phyloP scores from a whole-genome alignment of 2,797 vertebrate genomes.

The Neopelma chrysocephalum region DNA sequence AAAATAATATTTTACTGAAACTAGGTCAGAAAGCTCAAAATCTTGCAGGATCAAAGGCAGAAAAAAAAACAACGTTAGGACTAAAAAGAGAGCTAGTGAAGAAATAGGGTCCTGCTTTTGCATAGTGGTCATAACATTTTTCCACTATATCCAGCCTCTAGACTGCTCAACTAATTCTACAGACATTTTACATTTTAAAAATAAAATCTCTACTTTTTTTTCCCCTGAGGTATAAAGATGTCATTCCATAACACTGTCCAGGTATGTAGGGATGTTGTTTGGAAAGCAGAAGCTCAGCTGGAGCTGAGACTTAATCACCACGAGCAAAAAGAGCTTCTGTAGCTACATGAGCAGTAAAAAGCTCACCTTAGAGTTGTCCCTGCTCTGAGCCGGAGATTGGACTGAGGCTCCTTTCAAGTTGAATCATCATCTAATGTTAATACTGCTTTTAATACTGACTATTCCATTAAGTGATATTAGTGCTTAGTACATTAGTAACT shows the following conservation, averaged over 20 bases:
- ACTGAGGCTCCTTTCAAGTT: not conserved
- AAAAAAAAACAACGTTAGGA: not conserved
- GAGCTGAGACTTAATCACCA: not conserved
- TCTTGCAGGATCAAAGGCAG: not conserved
- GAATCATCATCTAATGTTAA: not conserved
- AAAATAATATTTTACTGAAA: not conserved
- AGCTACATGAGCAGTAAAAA: not conserved
- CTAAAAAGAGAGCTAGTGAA: not conserved
- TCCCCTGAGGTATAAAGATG: not conserved
- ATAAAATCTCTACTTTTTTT: not conserved
- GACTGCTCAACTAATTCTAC: not conserved
- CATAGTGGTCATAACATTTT: not conserved
- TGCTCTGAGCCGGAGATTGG: not conserved
- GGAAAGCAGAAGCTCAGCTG: not conserved
- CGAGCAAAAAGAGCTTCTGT: not conserved
- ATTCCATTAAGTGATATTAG: not conserved
- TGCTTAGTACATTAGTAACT: not conserved
- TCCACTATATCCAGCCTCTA: not conserved
- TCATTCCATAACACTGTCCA: not conserved
- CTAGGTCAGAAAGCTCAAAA: not conserved
- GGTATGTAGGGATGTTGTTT: not conserved
- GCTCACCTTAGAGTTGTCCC: not conserved
- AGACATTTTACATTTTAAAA: not conserved
- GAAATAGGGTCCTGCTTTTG: not conserved
- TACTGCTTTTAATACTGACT: not conserved